These are phyloP conservation scores for Zaprionus ghesquierei DNA, from an alignment of 1,140 invertebrate species.

Conservation along the genomic window DNA sequence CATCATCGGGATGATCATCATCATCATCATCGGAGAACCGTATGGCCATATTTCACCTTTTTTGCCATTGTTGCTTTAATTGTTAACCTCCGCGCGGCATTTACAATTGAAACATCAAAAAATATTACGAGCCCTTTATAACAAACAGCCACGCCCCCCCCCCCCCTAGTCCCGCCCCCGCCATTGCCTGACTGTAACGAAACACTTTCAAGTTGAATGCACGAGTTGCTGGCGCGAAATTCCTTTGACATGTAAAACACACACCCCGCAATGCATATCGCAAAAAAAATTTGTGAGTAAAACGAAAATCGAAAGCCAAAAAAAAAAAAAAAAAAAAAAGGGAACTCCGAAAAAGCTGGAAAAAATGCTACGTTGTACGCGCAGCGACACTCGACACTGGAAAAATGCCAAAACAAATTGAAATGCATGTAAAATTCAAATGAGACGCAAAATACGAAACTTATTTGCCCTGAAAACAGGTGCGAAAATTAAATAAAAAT, in stretches of 20 bases:
- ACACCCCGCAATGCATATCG: slow-evolving; percentile 34
- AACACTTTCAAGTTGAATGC: slow-evolving; percentile 45
- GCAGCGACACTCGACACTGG: background rate
- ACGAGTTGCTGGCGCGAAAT: slow-evolving; percentile 19
- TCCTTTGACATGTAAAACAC: slow-evolving; percentile 76
- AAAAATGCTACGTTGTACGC: background rate
- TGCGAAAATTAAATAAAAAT: slow-evolving; percentile 61
- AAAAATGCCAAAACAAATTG: slow-evolving; percentile 51
- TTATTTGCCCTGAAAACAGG: slow-evolving; percentile 57
- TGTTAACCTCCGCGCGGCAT: slow-evolving; percentile 26
- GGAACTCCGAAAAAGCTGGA: background rate
- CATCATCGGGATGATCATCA: slow-evolving; percentile 11
- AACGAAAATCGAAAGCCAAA: background rate
- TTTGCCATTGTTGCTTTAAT: slow-evolving; percentile 53
- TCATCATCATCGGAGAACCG: background rate
- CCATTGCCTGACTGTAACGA: slow-evolving; percentile 9
- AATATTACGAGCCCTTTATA: slow-evolving; percentile 38
- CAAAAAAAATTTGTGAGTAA: slow-evolving; percentile 31
- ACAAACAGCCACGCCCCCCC: slow-evolving; percentile 17
- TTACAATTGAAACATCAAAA: slow-evolving; percentile 47
- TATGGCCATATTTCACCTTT: background rate
- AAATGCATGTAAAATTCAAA: slow-evolving; percentile 65
- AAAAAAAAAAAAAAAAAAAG: slow-evolving; percentile 12
- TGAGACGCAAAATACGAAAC: slow-evolving; percentile 59
- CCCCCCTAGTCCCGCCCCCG: background rate